Base-by-base conservation (phyloP, 1,140 invertebrate genomes). In the Philopotamus ludificatus region DNA sequence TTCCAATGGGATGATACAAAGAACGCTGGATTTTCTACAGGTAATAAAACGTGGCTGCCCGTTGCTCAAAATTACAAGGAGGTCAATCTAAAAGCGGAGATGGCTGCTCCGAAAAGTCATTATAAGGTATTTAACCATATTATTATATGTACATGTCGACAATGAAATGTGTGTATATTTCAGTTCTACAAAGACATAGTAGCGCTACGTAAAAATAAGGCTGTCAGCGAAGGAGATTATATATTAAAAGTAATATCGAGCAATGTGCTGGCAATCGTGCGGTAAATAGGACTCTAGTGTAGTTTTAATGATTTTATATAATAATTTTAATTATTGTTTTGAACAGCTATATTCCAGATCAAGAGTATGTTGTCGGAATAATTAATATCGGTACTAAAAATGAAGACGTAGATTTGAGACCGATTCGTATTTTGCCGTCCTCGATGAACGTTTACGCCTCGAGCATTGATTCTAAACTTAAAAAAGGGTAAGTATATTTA, bases 1-100 rank as follows among this genome's bases (percentile, higher is more conserved):
- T 86, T 87, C 79, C 84, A 84, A 64, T 88, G 86, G 86, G 81
- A 81, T 66, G 77, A 80, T 61, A 74, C 77, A 1, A 73, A 72
- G 63, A 80, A 84, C 71, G 83, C 84, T 45, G 85, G 84, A 34
- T 85, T 85, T 71, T 79, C 80, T 0, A 77, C 66, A 0, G 76
- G 42, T 1, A 74, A 68, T 2, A 74, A 67, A 10, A 81, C 85
- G 0, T 89, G 87, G 86, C 72, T 88, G 1, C 85, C 86, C 0
- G 78, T 88, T 0, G 74, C 84, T 67, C 39, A 72, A 0, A 83
- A 85, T 67, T 87, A 84, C 63, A 74, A 57, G 16, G 65, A 66
- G 1, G 65, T 76, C 15, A 85, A 84, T 68, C 76, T 83, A 0
- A 67, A 77, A 49, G 65, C 28, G 28, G 77, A 82, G 71, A 25